phyloP scores from a whole-genome alignment of 2,113 vertebrate species.

The Petromus typicus region DNA sequence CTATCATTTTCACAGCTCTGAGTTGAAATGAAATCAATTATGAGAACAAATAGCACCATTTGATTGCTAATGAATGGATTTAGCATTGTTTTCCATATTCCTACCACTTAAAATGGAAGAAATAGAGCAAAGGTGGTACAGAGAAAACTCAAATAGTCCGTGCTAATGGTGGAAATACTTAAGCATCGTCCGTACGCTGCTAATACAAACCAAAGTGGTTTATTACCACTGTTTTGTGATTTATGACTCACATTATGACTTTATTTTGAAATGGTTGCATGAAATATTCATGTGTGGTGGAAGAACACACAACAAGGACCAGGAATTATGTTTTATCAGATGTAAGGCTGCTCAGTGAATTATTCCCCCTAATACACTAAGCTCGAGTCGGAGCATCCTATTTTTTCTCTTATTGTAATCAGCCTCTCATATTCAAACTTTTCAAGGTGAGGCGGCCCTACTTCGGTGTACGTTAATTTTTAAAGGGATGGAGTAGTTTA shows the following conservation, averaged over 20 bases:
- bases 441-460: conserved; percentile 70
- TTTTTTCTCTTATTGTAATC: conserved; percentile 50
- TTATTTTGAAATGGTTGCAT: conserved; percentile 88
- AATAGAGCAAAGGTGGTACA: conserved; percentile 66
- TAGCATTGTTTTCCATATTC: conserved; percentile 79
- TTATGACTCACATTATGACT: conserved; percentile 89
- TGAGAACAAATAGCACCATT: conserved; percentile 78
- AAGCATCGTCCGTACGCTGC: conserved; percentile 78
- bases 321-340: conserved; percentile 72
- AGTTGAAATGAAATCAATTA: conserved; percentile 85
- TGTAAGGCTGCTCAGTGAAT: conserved; percentile 63
- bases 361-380: conserved; percentile 69
- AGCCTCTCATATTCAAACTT: conserved; percentile 58
- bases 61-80: conserved; percentile 79
- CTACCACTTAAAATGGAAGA: conserved; percentile 80
- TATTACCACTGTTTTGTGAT: conserved; percentile 86
- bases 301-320: conserved; percentile 80
- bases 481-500: conserved; percentile 84
- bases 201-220: conserved; percentile 86
- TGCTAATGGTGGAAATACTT: conserved; percentile 86
- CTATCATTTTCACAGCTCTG: conserved; percentile 81
- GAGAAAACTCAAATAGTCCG: conserved; percentile 73
- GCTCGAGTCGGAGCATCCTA: conserved; percentile 8
- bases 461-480: conserved; percentile 68
- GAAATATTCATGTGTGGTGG: conserved; percentile 89